Evolutionary conservation across 1,140 invertebrate genomes (phyloP).

Genomic region (Oreohelix idahoensis): DNA sequence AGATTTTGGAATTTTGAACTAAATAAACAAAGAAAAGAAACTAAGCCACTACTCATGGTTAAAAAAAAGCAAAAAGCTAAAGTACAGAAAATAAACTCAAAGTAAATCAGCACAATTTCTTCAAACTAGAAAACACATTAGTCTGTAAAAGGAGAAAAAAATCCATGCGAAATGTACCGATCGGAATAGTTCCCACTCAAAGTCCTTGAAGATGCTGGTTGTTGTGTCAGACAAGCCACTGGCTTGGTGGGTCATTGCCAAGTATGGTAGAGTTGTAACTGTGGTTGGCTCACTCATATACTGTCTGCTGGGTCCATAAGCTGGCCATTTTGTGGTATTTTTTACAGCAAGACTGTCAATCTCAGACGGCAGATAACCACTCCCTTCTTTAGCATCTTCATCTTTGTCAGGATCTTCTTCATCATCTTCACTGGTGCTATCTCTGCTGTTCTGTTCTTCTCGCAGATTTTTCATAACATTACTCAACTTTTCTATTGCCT

Average conservation of each 20-base stretch:
- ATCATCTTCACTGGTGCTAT: background rate
- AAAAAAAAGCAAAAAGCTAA: slow-evolving; percentile 5
- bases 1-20: background rate
- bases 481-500: background rate
- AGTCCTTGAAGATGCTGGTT: background rate
- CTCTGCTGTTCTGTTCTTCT: background rate
- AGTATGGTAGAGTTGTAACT: background rate
- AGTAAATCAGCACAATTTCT: slow-evolving; percentile 1
- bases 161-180: slow-evolving; percentile 20
- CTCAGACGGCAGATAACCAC: background rate
- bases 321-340: background rate
- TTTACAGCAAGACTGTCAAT: background rate
- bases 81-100: background rate
- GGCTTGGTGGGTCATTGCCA: background rate
- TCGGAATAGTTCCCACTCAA: slow-evolving; percentile 1
- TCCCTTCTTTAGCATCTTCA: background rate
- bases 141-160: background rate
- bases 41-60: background rate
- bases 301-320: background rate
- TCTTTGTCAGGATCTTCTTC: background rate
- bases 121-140: background rate
- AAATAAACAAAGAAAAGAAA: background rate
- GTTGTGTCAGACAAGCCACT: background rate
- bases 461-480: background rate
- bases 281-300: background rate